A percentile compares a stretch with the other conserved stretches of the same genome.
These are phyloP conservation scores for Drosophila incognita DNA, from an alignment of 2,888 invertebrate species.

Conservation along the genomic window DNA sequence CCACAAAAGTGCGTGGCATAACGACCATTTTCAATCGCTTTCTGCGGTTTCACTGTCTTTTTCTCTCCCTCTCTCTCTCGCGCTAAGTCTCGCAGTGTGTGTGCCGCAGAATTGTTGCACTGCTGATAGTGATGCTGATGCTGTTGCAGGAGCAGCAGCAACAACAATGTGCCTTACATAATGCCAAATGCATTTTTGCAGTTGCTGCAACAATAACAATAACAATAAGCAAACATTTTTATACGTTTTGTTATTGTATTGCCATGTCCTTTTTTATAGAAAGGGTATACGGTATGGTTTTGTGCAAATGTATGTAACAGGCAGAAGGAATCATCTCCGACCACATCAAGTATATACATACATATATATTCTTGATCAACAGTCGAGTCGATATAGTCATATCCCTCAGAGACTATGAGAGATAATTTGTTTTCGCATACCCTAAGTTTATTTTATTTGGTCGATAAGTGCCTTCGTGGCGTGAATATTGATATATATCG, in stretches of 20 bases:
- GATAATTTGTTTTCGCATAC: neutral
- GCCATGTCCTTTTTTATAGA: neutral
- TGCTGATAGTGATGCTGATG: constrained; percentile 6
- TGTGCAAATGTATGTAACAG: neutral
- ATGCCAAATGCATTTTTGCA: constrained; percentile 32
- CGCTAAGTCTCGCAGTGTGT: constrained; percentile 12
- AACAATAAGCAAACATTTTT: constrained; percentile 11
- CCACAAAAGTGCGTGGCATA: constrained; percentile 67
- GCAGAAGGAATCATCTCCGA: neutral
- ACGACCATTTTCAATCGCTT: constrained; percentile 63
- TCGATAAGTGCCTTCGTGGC: neutral
- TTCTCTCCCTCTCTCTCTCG: neutral
- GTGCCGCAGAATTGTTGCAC: constrained; percentile 45
- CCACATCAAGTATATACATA: neutral
- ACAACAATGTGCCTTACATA: constrained; percentile 45
- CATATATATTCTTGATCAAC: neutral
- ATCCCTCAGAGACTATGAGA: neutral
- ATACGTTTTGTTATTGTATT: neutral
- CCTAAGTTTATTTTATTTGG: neutral
- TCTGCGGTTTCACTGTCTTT: constrained; percentile 35
- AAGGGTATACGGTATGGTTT: neutral
- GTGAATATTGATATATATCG: neutral
- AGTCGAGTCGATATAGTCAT: neutral
- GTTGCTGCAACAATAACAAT: constrained; percentile 6
- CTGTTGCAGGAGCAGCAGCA: neutral